Percentiles rank a stretch among this genome's conserved stretches.
Evolutionary conservation across 2,888 invertebrate genomes (phyloP).

Genomic region (Noctua fimbriata): DNA sequence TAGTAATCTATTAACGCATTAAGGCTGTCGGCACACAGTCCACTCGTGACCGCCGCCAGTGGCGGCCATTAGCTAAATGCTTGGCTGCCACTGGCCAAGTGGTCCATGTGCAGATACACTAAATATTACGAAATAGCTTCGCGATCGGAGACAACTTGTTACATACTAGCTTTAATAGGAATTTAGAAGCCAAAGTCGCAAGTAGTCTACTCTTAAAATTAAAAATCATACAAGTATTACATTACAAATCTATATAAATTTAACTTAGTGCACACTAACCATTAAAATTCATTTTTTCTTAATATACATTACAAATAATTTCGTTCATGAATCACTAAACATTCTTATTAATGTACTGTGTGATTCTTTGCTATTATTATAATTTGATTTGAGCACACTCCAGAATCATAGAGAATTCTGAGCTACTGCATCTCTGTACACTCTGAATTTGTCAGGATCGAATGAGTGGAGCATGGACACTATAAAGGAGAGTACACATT

Average conservation of each 20-base stretch:
- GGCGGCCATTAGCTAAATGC: not conserved
- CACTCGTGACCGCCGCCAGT: not conserved
- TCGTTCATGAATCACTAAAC: conserved; percentile 78
- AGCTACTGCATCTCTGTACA: conserved; percentile 78
- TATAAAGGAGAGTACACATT: conserved; percentile 13
- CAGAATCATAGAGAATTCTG: conserved; percentile 67
- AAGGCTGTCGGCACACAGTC: conserved; percentile 17
- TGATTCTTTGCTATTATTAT: conserved; percentile 69
- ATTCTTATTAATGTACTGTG: conserved; percentile 72
- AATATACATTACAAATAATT: conserved; percentile 90
- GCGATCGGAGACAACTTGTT: conserved; percentile 59
- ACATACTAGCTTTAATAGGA: conserved; percentile 66
- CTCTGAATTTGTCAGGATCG: conserved; percentile 39
- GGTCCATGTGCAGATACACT: conserved; percentile 19
- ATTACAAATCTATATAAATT: conserved; percentile 72
- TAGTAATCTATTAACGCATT: conserved; percentile 50
- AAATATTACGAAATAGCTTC: conserved; percentile 56
- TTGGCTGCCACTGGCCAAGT: conserved; percentile 7
- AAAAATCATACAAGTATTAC: conserved; percentile 76
- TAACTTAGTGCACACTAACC: conserved; percentile 83
- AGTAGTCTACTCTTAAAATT: conserved; percentile 74
- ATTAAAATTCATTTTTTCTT: conserved; percentile 91
- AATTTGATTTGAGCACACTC: conserved; percentile 81
- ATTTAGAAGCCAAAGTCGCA: conserved; percentile 78
- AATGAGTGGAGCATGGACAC: conserved; percentile 24